These are phyloP conservation scores for Onthophagus sagittarius DNA, from an alignment of 2,888 invertebrate species.

Conservation along the genomic window DNA sequence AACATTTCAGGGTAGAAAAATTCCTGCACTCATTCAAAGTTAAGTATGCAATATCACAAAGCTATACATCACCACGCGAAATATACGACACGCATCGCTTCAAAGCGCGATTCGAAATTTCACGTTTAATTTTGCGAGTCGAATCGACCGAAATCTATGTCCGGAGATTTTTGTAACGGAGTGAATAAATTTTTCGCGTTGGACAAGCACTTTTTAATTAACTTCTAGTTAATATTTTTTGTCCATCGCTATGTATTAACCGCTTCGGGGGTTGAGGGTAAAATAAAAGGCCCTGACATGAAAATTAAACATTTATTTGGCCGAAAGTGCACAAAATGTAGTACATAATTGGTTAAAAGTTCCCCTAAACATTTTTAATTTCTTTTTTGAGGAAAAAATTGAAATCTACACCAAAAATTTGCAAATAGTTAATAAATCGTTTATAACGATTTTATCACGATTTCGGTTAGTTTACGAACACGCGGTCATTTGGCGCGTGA, in stretches of 20 bases:
- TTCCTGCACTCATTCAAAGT: background rate
- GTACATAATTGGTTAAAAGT: no score
- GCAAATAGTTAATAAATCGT: no score
- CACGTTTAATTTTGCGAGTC: background rate
- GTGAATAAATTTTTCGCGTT: background rate
- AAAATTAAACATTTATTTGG: no score
- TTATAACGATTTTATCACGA: no score
- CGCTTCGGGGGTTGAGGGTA: no score
- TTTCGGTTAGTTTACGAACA: no score
- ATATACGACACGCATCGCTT: background rate
- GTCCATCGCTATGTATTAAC: no score
- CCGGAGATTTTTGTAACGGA: background rate
- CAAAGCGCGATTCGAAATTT: background rate
- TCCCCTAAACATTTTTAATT: no score
- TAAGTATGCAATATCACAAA: background rate
- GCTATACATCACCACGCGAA: background rate
- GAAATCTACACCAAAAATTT: no score
- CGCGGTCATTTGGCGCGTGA: no score
- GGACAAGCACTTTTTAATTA: background rate
- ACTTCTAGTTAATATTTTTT: background rate
- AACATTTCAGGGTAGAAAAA: background rate
- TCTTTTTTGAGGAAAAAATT: constrained; percentile 8
- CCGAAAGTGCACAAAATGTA: no score
- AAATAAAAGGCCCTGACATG: no score
- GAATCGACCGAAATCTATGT: background rate